phyloP scores from a whole-genome alignment of 1,140 invertebrate species.

The Phortica variegata region DNA sequence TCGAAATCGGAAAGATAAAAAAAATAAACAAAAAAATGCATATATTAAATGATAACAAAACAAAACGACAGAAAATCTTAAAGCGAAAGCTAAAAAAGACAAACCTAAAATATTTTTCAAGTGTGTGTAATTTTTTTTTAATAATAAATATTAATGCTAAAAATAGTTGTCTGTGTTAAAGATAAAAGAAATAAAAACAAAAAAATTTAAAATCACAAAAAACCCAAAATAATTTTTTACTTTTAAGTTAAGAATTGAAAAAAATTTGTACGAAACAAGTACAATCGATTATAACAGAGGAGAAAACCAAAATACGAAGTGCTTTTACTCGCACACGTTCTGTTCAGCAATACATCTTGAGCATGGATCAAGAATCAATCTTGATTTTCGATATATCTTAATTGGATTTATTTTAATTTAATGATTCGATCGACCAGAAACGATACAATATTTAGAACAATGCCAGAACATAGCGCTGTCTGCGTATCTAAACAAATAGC shows the following conservation, averaged over 20 bases:
- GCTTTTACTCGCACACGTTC: constrained; percentile 7
- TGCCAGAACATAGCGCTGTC: no score
- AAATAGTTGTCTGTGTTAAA: constrained; percentile 51
- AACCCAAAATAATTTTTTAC: constrained; percentile 8
- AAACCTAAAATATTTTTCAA: constrained; percentile 40
- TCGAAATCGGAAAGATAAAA: neutral
- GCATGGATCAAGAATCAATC: no score
- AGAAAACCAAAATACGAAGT: constrained; percentile 18
- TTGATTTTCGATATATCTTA: no score
- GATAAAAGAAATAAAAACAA: constrained; percentile 33
- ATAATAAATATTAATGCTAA: constrained; percentile 46
- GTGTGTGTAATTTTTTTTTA: constrained; percentile 54
- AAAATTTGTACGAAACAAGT: neutral
- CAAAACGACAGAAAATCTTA: constrained; percentile 12
- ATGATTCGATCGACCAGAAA: constrained; percentile 9
- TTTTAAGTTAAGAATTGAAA: neutral
- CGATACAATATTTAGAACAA: no score
- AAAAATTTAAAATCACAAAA: constrained; percentile 41
- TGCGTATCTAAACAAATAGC: no score
- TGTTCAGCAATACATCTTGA: neutral
- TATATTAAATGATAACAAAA: constrained; percentile 14
- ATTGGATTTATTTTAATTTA: constrained; percentile 10
- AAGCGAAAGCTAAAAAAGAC: no score
- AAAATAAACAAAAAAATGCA: constrained; percentile 7
- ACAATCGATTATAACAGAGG: constrained; percentile 14